phyloP scores from a whole-genome alignment of 2,797 vertebrate species.

The Pangasius larnaudii region DNA sequence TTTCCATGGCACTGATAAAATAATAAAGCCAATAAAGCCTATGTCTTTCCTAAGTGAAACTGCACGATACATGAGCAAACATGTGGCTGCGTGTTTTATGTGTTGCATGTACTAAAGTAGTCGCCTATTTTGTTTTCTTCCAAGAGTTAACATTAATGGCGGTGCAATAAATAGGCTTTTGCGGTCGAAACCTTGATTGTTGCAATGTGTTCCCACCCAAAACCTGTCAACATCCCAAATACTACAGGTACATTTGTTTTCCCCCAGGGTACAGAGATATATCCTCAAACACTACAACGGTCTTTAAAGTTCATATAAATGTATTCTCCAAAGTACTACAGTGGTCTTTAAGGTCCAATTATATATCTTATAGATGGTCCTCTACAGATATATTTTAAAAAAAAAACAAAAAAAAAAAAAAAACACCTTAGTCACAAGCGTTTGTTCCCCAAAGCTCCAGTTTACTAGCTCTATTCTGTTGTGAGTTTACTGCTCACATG shows the following conservation, averaged over 20 bases:
- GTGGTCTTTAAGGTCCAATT: not conserved
- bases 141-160: conserved; percentile 2
- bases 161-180: conserved; percentile 10
- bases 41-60: not conserved
- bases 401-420: not conserved
- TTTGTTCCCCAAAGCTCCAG: not conserved
- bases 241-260: not conserved
- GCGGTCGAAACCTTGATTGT: conserved; percentile 36
- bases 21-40: not conserved
- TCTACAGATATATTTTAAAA: not conserved
- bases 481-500: too few relatives aligned
- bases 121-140: not conserved
- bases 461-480: too few relatives aligned
- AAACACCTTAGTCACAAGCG: not conserved
- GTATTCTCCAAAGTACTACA: not conserved
- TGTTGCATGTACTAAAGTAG: not conserved
- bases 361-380: not conserved
- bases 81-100: not conserved
- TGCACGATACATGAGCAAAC: not conserved
- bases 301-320: not conserved
- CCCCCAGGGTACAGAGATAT: not conserved
- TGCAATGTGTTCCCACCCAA: conserved; percentile 36
- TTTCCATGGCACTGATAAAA: not conserved
- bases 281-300: not conserved
- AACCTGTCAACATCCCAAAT: conserved; percentile 20